These are phyloP conservation scores for Protodeltote pygarga DNA, from an alignment of 2,888 invertebrate species.

Conservation along the genomic window DNA sequence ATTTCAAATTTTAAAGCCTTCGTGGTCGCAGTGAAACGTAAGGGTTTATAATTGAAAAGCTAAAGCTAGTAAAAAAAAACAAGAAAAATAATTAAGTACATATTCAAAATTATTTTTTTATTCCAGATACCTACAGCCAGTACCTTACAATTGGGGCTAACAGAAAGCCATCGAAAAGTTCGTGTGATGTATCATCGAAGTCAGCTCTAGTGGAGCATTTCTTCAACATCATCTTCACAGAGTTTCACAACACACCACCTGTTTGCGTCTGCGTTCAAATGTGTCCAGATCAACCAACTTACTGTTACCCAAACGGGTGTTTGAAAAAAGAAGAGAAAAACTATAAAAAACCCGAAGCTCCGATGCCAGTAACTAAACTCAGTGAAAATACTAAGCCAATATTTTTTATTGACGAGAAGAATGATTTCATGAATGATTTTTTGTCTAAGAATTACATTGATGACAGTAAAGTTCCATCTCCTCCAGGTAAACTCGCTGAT, in stretches of 20 bases:
- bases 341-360: slow-evolving; percentile 40
- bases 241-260: slow-evolving; percentile 70
- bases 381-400: slow-evolving; percentile 52
- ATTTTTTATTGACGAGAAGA: slow-evolving; percentile 61
- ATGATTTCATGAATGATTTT: slow-evolving; percentile 56
- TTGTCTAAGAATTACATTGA: slow-evolving; percentile 49
- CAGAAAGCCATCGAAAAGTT: slow-evolving; percentile 25
- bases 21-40: too few relatives aligned
- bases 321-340: slow-evolving; percentile 53
- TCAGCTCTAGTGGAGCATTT: slow-evolving; percentile 69
- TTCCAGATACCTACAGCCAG: slow-evolving; percentile 57
- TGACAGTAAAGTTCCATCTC: slow-evolving; percentile 29
- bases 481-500: slow-evolving; percentile 27
- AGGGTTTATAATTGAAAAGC: too few relatives aligned
- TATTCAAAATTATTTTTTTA: too few relatives aligned
- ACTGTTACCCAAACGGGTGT: slow-evolving; percentile 79
- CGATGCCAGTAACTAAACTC: slow-evolving; percentile 35
- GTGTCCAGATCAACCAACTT: slow-evolving; percentile 70
- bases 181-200: slow-evolving; percentile 56
- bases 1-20: too few relatives aligned
- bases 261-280: slow-evolving; percentile 77
- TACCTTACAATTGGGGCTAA: slow-evolving; percentile 34
- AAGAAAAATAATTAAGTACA: too few relatives aligned
- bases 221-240: slow-evolving; percentile 73
- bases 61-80: too few relatives aligned